These are phyloP conservation scores for Abrostola tripartita DNA, from an alignment of 2,888 invertebrate genomes.

Conservation along the genomic window DNA sequence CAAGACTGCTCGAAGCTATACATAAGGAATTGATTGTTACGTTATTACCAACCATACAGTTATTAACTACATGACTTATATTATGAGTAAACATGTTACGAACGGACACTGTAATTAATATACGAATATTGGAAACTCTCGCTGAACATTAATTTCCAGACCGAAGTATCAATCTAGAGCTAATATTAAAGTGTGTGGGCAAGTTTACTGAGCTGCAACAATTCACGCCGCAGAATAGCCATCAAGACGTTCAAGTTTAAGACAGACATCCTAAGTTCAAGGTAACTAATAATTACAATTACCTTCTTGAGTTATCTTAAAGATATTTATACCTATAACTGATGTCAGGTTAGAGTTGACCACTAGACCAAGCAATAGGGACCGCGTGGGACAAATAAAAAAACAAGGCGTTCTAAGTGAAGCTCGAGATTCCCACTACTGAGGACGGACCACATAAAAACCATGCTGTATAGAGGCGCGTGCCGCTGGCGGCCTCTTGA, in stretches of 20 bases:
- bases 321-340: constrained; percentile 49
- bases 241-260: constrained; percentile 55
- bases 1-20: no score
- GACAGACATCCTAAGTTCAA: constrained; percentile 59
- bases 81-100: background rate
- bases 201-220: constrained; percentile 62
- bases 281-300: constrained; percentile 64
- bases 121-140: constrained; percentile 23
- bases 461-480: constrained; percentile 48
- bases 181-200: constrained; percentile 58
- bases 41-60: no score
- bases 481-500: constrained; percentile 72
- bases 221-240: constrained; percentile 58
- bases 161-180: constrained; percentile 48
- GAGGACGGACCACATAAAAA: constrained; percentile 45
- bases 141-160: constrained; percentile 21
- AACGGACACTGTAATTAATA: constrained; percentile 6
- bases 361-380: constrained; percentile 59
- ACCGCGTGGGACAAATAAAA: constrained; percentile 64
- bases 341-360: constrained; percentile 36
- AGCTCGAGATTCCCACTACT: constrained; percentile 16
- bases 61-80: background rate
- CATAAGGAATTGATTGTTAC: no score
- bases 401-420: constrained; percentile 59
- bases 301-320: constrained; percentile 46